Evolutionary conservation across 2,888 invertebrate species (phyloP).

Genomic region (Bhutanitis thaidina): DNA sequence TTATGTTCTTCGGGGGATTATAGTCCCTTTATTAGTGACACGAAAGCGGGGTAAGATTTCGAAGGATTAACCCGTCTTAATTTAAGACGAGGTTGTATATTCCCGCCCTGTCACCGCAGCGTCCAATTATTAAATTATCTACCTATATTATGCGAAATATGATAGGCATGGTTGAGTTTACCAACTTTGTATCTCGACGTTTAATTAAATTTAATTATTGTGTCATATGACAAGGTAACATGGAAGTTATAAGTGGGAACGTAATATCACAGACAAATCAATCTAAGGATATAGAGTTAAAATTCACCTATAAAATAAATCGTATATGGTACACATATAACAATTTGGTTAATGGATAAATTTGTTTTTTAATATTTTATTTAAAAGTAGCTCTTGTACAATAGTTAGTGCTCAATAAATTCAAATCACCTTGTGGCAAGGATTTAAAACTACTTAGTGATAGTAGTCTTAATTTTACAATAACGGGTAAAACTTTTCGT

Average conservation of each 20-base stretch:
- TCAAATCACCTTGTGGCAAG: too few relatives aligned
- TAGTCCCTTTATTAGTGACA: slow-evolving; percentile 20
- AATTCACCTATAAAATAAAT: too few relatives aligned
- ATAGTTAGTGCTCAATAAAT: too few relatives aligned
- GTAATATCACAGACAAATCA: too few relatives aligned
- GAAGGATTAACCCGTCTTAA: slow-evolving; percentile 19
- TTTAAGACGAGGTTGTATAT: slow-evolving; percentile 14
- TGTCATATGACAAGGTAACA: not conserved
- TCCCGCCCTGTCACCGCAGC: slow-evolving; percentile 14
- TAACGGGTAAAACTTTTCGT: too few relatives aligned
- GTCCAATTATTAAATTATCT: slow-evolving; percentile 20
- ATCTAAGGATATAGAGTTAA: too few relatives aligned
- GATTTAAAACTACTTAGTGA: too few relatives aligned
- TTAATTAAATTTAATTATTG: not conserved
- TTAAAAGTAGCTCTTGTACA: too few relatives aligned
- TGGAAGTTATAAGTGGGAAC: not conserved
- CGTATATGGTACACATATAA: too few relatives aligned
- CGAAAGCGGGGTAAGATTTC: slow-evolving; percentile 19
- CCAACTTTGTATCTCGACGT: not conserved
- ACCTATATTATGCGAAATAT: slow-evolving; percentile 1
- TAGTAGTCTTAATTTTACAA: too few relatives aligned
- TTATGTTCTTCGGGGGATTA: slow-evolving; percentile 19
- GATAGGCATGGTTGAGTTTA: not conserved
- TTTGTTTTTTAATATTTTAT: too few relatives aligned
- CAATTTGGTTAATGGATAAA: too few relatives aligned